Percentiles rank a stretch among this genome's conserved stretches.
Evolutionary conservation across 2,888 invertebrate genomes (phyloP).

Genomic region (Fragum sueziense): DNA sequence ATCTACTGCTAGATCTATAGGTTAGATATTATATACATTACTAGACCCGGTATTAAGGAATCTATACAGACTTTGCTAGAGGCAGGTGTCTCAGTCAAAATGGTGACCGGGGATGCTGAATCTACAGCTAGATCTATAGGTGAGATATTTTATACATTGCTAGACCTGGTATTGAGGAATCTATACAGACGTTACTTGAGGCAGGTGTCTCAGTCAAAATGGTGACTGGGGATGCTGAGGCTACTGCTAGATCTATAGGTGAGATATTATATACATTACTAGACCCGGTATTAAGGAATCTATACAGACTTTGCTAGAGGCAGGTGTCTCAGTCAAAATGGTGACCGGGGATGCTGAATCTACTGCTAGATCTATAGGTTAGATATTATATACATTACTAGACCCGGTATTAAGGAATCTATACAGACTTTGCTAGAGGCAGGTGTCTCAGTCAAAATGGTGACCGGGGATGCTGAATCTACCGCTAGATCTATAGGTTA

Average conservation of each 20-base stretch:
- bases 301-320: slow-evolving; percentile 90
- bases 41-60: slow-evolving; percentile 92
- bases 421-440: slow-evolving; percentile 92
- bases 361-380: slow-evolving; percentile 97
- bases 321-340: slow-evolving; percentile 96
- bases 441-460: slow-evolving; percentile 96
- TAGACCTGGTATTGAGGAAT: slow-evolving; percentile 91
- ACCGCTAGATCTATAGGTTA: slow-evolving; percentile 97
- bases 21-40: slow-evolving; percentile 98
- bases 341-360: slow-evolving; percentile 98
- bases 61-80: slow-evolving; percentile 92
- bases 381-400: slow-evolving; percentile 96
- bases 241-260: slow-evolving; percentile 98
- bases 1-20: slow-evolving; percentile 97
- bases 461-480: slow-evolving; percentile 98
- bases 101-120: slow-evolving; percentile 98
- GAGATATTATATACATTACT: slow-evolving; percentile 98
- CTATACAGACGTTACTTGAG: slow-evolving; percentile 91
- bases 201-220: slow-evolving; percentile 96
- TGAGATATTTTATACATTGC: slow-evolving; percentile 97
- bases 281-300: slow-evolving; percentile 93
- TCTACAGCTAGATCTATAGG: slow-evolving; percentile 98
- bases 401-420: slow-evolving; percentile 92
- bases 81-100: slow-evolving; percentile 95
- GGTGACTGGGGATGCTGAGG: slow-evolving; percentile 97